Conservation (phyloP, 2,888 invertebrate species). For the Meghimatium bilineatum region DNA sequence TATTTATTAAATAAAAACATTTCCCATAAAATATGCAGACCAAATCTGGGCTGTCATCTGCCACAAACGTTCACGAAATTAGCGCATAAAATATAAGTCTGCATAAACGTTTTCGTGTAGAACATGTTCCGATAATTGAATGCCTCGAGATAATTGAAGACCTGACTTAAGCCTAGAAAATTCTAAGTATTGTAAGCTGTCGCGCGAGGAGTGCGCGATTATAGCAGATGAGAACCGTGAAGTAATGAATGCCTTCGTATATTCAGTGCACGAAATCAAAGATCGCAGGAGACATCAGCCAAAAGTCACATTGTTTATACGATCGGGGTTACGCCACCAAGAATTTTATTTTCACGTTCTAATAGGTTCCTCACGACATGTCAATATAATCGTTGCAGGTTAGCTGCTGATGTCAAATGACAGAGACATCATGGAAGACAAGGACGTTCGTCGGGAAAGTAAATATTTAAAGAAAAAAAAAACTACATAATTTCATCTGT, state of each 20-base stretch:
- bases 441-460: neutral
- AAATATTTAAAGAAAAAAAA: neutral
- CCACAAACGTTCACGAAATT: neutral
- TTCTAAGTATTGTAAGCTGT: conserved; percentile 4
- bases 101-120: neutral
- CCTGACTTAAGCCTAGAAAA: neutral
- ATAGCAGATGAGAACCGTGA: neutral
- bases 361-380: conserved; percentile 14
- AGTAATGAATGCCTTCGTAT: conserved; percentile 13
- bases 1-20: no score
- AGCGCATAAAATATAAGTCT: neutral
- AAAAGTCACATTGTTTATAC: conserved; percentile 12
- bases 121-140: neutral
- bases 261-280: conserved; percentile 6
- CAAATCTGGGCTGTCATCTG: no score
- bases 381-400: conserved; percentile 12
- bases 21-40: no score
- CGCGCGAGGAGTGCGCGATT: neutral
- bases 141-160: neutral
- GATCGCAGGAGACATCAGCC: neutral
- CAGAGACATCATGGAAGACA: neutral
- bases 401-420: neutral
- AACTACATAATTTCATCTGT: neutral
- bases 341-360: neutral
- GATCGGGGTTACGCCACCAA: neutral